Conservation (phyloP, 1,140 invertebrate genomes). For the Drosophila funebris region DNA sequence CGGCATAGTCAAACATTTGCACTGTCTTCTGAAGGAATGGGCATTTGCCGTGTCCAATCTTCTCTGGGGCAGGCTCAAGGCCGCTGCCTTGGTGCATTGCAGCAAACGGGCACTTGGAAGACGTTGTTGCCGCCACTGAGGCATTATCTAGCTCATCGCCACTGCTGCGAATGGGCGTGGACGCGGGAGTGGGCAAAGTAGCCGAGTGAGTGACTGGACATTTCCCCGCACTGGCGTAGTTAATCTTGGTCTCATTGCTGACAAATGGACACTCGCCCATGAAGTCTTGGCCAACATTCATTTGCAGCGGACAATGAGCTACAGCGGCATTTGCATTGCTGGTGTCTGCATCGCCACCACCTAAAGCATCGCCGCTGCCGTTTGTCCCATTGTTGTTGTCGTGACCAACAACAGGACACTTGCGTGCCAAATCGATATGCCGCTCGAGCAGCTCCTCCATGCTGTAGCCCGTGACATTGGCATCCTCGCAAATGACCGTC, state of each 20-base stretch:
- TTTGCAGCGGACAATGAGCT: conserved; percentile 83
- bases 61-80: conserved; percentile 38
- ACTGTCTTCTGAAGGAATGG: conserved; percentile 84
- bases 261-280: conserved; percentile 85
- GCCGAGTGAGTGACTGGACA: conserved; percentile 59
- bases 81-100: conserved; percentile 73
- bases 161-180: conserved; percentile 27
- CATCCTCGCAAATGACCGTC: conserved; percentile 76
- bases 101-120: conserved; percentile 76
- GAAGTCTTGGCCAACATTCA: conserved; percentile 85
- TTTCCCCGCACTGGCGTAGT: conserved; percentile 65
- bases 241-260: conserved; percentile 65
- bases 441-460: conserved; percentile 76
- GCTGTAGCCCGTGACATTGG: conserved; percentile 50
- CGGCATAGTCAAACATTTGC: conserved; percentile 75
- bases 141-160: conserved; percentile 67
- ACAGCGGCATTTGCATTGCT: conserved; percentile 23
- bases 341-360: conserved; percentile 64
- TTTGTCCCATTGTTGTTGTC: conserved; percentile 30
- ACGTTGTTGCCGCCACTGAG: conserved; percentile 35
- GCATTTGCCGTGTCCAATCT: conserved; percentile 74
- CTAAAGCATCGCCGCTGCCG: conserved; percentile 18
- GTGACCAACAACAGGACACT: conserved; percentile 73
- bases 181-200: conserved; percentile 53
- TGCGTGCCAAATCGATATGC: conserved; percentile 77